Evolutionary conservation across 2,113 vertebrate species (phyloP), one percentile per base, ranked within the genome.

Genomic region (human): DNA sequence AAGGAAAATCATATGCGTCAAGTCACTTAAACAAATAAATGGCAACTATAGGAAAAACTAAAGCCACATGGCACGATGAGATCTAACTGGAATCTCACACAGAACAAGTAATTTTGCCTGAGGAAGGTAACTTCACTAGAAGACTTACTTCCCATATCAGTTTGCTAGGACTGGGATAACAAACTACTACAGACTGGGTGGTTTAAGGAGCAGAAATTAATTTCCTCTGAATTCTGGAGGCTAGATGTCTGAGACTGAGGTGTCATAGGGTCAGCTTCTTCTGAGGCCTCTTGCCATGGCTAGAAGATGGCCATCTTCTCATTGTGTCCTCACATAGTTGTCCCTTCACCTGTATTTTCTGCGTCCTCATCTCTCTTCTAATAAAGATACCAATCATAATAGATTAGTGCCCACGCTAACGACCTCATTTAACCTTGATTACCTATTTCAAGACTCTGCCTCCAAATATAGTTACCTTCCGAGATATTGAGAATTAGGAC

Each of bases 41-140:
- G 87, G 91, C 75, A 97, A 12, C 80, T 83, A 16, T 8, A 59
- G 32, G 70, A 64, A 86, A 84, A 89, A 32, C 23, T 68, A 78
- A 97, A 90, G 88, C 66, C 94, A 84, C 13, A n/a, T 38, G 48
- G 25, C 52, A 40, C 66, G n/a, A 30, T 0, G 18, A 97, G 48
- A 57, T 76, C 35, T 96, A 73, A 85, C 57, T 81, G 96, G 1
- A 50, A 52, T 93, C 97, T 64, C 87, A 96, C 92, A 73, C 18
- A 97, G 50, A 72, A 55, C 61, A 61, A 96, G 64, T 59, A 45
- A 43, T 72, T 92, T 92, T 97, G 80, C 25, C 90, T 66, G 0
- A 10, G 84, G 66, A 96, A 88, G 92, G 70, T 59, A 95, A 95
- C 75, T 97, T 90, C 83, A 85, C 40, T 64, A 7, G 50, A 66